Evolutionary conservation across 2,888 invertebrate genomes (phyloP).

Genomic region (Caenorhabditis doughertyi): DNA sequence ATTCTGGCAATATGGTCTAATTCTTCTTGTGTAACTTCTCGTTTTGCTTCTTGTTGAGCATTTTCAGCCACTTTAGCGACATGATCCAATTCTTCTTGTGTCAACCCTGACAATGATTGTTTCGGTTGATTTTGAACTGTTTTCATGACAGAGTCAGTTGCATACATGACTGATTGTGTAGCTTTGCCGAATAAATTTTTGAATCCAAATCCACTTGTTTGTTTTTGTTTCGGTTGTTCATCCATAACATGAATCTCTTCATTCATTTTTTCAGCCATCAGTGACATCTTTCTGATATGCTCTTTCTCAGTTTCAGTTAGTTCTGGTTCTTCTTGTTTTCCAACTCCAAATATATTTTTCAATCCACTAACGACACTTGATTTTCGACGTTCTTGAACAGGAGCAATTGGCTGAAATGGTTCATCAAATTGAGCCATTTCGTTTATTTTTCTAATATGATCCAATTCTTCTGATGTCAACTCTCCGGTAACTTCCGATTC

Average conservation of each 20-base stretch:
- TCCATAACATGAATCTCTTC: conserved; percentile 27
- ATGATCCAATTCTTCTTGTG: conserved; percentile 45
- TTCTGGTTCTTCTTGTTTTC: conserved; percentile 32
- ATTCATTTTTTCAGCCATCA: conserved; percentile 61
- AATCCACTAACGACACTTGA: conserved; percentile 57
- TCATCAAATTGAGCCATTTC: conserved; percentile 53
- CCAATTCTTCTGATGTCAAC: conserved; percentile 64
- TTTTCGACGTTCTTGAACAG: conserved; percentile 45
- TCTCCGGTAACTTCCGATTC: conserved; percentile 3
- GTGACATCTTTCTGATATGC: conserved; percentile 67
- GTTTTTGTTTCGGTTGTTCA: conserved; percentile 24
- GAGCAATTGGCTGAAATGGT: conserved; percentile 5
- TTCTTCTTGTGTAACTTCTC: conserved; percentile 58
- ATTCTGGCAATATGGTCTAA: conserved; percentile 39
- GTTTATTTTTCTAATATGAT: conserved; percentile 61
- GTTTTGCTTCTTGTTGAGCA: conserved; percentile 31
- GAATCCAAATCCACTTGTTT: conserved; percentile 39
- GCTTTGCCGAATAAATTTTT: conserved; percentile 68
- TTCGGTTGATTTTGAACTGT: conserved; percentile 26
- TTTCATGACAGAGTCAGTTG: conserved; percentile 54
- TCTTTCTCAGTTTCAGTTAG: conserved; percentile 63
- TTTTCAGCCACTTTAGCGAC: conserved; percentile 31
- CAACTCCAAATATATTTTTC: conserved; percentile 46
- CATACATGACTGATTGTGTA: conserved; percentile 53
- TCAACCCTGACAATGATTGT: conserved; percentile 28